Percentiles rank a stretch among this genome's conserved stretches.
phyloP scores from a whole-genome alignment of 2,888 invertebrate genomes.

The Dryomyza anilis region DNA sequence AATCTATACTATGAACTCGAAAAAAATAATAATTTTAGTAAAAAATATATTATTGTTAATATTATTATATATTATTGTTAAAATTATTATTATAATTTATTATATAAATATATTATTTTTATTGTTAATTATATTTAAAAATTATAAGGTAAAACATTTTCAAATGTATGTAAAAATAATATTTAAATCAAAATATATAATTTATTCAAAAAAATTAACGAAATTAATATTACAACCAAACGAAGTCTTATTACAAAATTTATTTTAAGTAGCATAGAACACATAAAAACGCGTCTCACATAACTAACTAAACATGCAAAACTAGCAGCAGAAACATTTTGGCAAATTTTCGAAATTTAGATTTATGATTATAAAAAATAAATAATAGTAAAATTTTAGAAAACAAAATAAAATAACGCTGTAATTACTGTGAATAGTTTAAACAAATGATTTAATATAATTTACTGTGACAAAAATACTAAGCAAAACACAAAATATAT shows the following conservation, averaged over 20 bases:
- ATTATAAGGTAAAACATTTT: neutral
- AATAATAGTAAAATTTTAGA: neutral
- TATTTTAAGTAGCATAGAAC: neutral
- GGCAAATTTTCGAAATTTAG: neutral
- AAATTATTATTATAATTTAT: no score
- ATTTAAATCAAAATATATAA: no score
- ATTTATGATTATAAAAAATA: neutral
- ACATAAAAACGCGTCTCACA: slow-evolving; percentile 8
- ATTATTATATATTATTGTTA: no score
- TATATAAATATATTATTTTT: neutral
- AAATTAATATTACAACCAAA: no score
- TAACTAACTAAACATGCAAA: neutral
- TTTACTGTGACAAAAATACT: neutral
- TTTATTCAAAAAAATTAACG: no score
- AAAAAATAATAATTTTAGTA: no score
- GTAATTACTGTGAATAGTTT: slow-evolving; percentile 21
- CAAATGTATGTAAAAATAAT: neutral
- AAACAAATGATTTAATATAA: slow-evolving; percentile 2
- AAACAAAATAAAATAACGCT: neutral
- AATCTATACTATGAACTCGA: no score
- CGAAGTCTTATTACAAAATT: neutral
- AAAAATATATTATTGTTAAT: no score
- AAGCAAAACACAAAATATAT: neutral
- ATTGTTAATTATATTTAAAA: neutral
- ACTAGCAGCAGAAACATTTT: neutral